Evolutionary conservation across 1,140 invertebrate species (phyloP).

Genomic region (Drosophila punjabiensis): DNA sequence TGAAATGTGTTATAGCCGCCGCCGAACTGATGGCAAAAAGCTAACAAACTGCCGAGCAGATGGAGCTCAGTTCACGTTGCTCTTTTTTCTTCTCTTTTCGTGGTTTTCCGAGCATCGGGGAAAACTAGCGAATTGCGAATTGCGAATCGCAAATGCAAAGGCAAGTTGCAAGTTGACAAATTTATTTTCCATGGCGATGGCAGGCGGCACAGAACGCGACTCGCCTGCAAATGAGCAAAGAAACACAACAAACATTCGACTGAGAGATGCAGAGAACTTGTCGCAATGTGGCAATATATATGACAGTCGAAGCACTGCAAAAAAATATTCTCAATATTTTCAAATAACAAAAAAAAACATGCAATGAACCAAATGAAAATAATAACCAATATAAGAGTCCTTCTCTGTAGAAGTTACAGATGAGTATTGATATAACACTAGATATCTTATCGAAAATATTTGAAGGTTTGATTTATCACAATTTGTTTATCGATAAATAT

Average conservation of each 20-base stretch:
- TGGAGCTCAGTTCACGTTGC: constrained; percentile 32
- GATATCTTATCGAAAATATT: too few relatives aligned
- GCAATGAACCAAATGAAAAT: not conserved
- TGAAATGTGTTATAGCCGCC: constrained; percentile 78
- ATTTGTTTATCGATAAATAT: too few relatives aligned
- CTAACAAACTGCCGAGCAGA: constrained; percentile 39
- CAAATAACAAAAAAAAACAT: not conserved
- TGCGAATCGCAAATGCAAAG: constrained; percentile 9
- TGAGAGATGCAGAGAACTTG: constrained; percentile 38
- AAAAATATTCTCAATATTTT: constrained; percentile 7
- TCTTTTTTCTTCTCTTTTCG: constrained; percentile 25
- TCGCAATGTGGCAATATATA: constrained; percentile 47
- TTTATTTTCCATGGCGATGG: constrained; percentile 68
- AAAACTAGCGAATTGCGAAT: constrained; percentile 65
- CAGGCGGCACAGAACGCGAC: constrained; percentile 51
- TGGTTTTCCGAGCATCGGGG: constrained; percentile 24
- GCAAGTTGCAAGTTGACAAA: constrained; percentile 76
- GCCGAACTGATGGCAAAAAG: constrained; percentile 28
- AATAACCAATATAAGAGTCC: not conserved
- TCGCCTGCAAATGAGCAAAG: constrained; percentile 60
- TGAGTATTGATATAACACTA: not conserved
- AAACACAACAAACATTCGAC: constrained; percentile 41
- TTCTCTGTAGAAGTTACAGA: not conserved
- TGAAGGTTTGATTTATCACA: too few relatives aligned
- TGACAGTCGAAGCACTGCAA: constrained; percentile 16